Evolutionary conservation across 2,797 vertebrate species (phyloP).

Genomic region (Pachyuromys duprasi): DNA sequence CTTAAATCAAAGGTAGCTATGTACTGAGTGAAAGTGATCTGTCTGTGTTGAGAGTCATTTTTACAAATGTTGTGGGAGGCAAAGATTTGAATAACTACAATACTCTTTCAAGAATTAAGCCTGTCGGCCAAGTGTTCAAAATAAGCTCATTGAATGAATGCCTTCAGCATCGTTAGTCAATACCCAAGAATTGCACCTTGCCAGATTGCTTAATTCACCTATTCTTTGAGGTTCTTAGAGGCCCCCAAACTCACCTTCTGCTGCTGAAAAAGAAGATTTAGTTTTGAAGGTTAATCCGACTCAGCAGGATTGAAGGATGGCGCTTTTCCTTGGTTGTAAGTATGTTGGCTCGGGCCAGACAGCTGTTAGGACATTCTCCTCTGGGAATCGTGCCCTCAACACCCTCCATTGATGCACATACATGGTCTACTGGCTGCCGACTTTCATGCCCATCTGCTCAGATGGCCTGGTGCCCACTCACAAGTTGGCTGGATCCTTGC

Average conservation of each 20-base stretch:
- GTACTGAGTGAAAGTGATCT: slow-evolving; percentile 16
- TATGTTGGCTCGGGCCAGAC: slow-evolving; percentile 92
- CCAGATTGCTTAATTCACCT: slow-evolving; percentile 78
- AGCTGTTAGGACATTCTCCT: slow-evolving; percentile 92
- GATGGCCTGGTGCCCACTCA: slow-evolving; percentile 91
- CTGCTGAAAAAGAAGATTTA: slow-evolving; percentile 87
- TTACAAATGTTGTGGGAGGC: slow-evolving; percentile 59
- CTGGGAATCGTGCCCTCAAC: slow-evolving; percentile 92
- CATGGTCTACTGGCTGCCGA: slow-evolving; percentile 93
- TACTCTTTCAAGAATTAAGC: slow-evolving; percentile 81
- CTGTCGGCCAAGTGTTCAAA: slow-evolving; percentile 77
- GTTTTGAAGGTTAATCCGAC: slow-evolving; percentile 91
- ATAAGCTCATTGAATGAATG: slow-evolving; percentile 77
- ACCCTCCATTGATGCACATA: slow-evolving; percentile 92
- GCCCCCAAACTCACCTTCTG: slow-evolving; percentile 88
- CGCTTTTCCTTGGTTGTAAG: slow-evolving; percentile 90
- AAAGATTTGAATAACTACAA: slow-evolving; percentile 76
- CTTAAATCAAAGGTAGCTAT: slow-evolving; percentile 52
- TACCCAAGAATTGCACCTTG: slow-evolving; percentile 57
- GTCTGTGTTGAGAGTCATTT: slow-evolving; percentile 55
- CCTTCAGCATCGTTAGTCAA: slow-evolving; percentile 55
- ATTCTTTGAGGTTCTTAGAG: slow-evolving; percentile 80
- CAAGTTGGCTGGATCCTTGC: slow-evolving; percentile 92
- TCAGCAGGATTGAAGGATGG: slow-evolving; percentile 91
- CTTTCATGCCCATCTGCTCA: slow-evolving; percentile 92